These are phyloP conservation scores for Danio kyathit DNA, from an alignment of 2,797 vertebrate species.

Conservation along the genomic window DNA sequence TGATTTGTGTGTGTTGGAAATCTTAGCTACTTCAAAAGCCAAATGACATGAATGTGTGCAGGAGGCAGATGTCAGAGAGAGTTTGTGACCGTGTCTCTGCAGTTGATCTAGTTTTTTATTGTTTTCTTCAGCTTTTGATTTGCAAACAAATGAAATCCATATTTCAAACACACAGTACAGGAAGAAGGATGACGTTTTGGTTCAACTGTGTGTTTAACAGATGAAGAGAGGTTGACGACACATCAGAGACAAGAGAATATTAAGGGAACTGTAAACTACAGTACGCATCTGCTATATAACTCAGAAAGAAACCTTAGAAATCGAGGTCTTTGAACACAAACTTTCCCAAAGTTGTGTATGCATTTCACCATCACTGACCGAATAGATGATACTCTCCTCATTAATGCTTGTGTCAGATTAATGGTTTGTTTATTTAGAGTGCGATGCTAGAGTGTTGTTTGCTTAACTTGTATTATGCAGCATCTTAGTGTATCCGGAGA, in stretches of 20 bases:
- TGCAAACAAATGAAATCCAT: conserved; percentile 34
- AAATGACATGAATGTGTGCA: conserved; percentile 27
- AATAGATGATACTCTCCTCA: conserved; percentile 16
- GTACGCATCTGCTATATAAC: conserved; percentile 21
- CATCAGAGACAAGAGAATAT: neutral
- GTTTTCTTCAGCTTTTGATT: conserved; percentile 31
- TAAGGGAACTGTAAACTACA: neutral
- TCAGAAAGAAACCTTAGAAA: neutral
- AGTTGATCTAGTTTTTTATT: conserved; percentile 30
- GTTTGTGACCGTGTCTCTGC: conserved; percentile 38
- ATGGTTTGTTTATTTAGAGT: conserved; percentile 28
- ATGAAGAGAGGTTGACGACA: neutral
- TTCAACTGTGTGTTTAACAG: neutral
- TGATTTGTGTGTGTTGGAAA: conserved; percentile 31
- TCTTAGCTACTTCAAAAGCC: conserved; percentile 17
- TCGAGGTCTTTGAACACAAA: neutral
- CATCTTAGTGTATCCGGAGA: conserved; percentile 68
- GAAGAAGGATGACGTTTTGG: neutral
- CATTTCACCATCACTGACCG: conserved; percentile 19
- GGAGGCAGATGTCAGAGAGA: conserved; percentile 49
- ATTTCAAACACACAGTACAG: conserved; percentile 12
- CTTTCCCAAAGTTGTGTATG: conserved; percentile 25
- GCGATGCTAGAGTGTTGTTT: conserved; percentile 50
- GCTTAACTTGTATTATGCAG: conserved; percentile 63
- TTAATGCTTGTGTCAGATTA: conserved; percentile 27